phyloP scores from a whole-genome alignment of 2,113 vertebrate genomes.

The Panthera tigris region DNA sequence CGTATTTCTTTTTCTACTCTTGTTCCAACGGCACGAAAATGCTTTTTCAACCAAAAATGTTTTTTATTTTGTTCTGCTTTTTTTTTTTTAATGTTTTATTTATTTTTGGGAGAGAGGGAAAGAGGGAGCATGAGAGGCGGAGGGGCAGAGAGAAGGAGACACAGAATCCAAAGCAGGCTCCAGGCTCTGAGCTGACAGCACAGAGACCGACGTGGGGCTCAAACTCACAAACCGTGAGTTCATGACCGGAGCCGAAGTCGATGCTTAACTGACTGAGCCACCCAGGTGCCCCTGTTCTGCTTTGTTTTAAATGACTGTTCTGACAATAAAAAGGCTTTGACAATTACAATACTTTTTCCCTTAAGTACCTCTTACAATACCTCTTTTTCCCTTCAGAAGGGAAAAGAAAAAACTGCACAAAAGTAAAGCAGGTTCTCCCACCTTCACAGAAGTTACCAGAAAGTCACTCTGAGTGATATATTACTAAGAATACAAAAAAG shows the following conservation, averaged over 20 bases:
- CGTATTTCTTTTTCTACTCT: neutral
- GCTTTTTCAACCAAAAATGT: neutral
- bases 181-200: too few relatives aligned
- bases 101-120: too few relatives aligned
- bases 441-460: neutral
- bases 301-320: neutral
- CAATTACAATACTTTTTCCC: neutral
- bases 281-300: neutral
- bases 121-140: too few relatives aligned
- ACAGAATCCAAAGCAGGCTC: too few relatives aligned
- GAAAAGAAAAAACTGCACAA: neutral
- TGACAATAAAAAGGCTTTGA: neutral
- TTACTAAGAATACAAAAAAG: neutral
- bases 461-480: neutral
- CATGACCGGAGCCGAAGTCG: too few relatives aligned
- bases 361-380: neutral
- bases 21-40: neutral
- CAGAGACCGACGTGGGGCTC: too few relatives aligned
- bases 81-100: neutral
- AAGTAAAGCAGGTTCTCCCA: neutral
- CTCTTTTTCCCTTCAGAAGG: neutral
- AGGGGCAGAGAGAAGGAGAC: too few relatives aligned
- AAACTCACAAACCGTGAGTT: too few relatives aligned
- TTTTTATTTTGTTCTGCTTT: neutral
- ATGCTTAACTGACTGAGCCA: too few relatives aligned